Evolutionary conservation across 2,797 vertebrate genomes (phyloP), one percentile per base, ranked within the genome.

Genomic region (Pipistrellus pipistrellus): DNA sequence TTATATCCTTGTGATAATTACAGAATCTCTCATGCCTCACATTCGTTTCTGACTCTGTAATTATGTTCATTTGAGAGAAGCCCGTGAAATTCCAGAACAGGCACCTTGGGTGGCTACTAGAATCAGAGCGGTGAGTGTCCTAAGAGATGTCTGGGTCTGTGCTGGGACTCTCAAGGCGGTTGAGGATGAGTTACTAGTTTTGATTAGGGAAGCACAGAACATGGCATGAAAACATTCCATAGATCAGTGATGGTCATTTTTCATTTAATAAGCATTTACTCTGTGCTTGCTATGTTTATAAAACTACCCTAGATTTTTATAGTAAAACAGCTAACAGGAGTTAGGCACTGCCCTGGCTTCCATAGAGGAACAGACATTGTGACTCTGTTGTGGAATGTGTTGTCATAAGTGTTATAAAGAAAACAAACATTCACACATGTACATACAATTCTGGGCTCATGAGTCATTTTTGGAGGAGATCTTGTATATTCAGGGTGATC

Each of bases 241-340:
- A 84, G 8, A 18, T 68, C 41, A 48, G 0, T 46, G 2, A 68
- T 59, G 35, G 9, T 23, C 25, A 4, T 38, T 75, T 83, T 72
- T n/a, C 12, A 86, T 44, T 32, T 66, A 91, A 30, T 64, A 13
- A 93, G 14, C 10, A 84, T 76, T 91, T 91, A 85, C 81, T 95
- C 1, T 41, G 9, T 59, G 27, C 1, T 86, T 17, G 41, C 8
- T 87, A 13, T 72, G 3, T 55, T 55, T 73, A 6, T 27, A 44
- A 82, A 30, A 41, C 6, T 85, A 10, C 44, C 51, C 21, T 83
- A 55, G 18, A 38, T 46, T 66, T 55, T 88, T n/a, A 73, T 85
- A 80, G 57, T 81, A 88, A 93, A 85, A 88, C 48, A 90, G 0
- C 44, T 25, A 94, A 57, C 2, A 92, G 80, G n/a, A 81, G 21